A percentile compares a stretch with the other conserved stretches of the same genome.
Conservation (phyloP, 2,888 invertebrate genomes). For the Marasmarcha lunaedactyla region DNA sequence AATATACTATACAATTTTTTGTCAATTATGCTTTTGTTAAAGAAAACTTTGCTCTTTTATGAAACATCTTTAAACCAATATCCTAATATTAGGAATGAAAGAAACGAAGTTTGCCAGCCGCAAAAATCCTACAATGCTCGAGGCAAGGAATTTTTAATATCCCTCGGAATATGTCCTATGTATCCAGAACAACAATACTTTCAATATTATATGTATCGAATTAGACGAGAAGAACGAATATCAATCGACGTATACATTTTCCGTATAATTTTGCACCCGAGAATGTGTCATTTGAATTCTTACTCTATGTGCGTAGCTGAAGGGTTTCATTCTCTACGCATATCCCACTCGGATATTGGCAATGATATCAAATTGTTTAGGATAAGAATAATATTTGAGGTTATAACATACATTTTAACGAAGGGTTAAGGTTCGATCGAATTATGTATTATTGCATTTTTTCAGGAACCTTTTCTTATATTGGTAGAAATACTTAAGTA, state of each 20-base stretch:
- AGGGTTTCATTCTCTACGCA: not conserved
- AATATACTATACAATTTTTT: too few species aligned
- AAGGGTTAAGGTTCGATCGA: slow-evolving; percentile 3
- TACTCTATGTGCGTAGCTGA: not conserved
- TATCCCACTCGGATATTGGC: not conserved
- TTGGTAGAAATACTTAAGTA: not conserved
- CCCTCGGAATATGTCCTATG: slow-evolving; percentile 17
- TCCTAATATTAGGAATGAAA: slow-evolving; percentile 5
- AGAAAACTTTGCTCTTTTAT: too few species aligned
- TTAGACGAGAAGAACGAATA: not conserved
- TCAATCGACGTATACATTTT: not conserved
- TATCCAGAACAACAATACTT: slow-evolving; percentile 1
- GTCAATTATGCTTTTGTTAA: too few species aligned
- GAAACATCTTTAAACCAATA: too few species aligned
- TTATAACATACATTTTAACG: not conserved
- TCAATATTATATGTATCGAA: not conserved
- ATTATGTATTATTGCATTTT: slow-evolving; percentile 3
- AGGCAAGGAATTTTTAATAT: slow-evolving; percentile 47
- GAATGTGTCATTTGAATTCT: not conserved
- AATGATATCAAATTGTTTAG: slow-evolving; percentile 13
- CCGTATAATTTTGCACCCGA: not conserved
- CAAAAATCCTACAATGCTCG: slow-evolving; percentile 13
- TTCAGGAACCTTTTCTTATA: too few species aligned
- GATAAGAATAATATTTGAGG: slow-evolving; percentile 17
- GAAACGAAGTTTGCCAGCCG: slow-evolving; percentile 18